Conservation (phyloP, 1,140 invertebrate genomes). For the Wiebesia pumilae region DNA sequence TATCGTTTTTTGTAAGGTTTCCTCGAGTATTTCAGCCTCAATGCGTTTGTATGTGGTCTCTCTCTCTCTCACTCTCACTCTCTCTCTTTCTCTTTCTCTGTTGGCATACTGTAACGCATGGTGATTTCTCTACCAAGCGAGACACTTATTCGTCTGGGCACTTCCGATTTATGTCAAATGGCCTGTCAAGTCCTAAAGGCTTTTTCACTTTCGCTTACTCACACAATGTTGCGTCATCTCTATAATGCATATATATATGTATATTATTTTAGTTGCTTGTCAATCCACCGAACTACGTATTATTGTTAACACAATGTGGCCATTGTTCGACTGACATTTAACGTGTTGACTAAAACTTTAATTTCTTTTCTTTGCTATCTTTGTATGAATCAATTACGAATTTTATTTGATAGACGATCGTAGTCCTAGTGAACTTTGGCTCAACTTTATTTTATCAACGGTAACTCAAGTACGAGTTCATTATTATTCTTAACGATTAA, state of each 20-base stretch:
- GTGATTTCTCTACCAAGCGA: slow-evolving; percentile 20
- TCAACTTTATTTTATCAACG: not conserved
- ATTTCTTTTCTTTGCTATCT: not conserved
- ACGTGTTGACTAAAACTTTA: slow-evolving; percentile 12
- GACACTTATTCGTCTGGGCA: slow-evolving; percentile 30
- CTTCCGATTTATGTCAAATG: slow-evolving; percentile 50
- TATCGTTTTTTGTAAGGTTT: not conserved
- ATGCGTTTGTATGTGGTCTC: not conserved
- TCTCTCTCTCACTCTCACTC: not conserved
- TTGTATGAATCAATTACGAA: not conserved
- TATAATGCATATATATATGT: slow-evolving; percentile 1
- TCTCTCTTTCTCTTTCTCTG: slow-evolving; percentile 9
- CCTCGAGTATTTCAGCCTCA: not conserved
- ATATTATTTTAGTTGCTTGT: not conserved
- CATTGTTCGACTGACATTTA: not conserved
- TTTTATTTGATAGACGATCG: not conserved
- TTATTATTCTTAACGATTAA: no score
- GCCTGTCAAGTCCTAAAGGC: slow-evolving; percentile 32
- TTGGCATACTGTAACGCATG: slow-evolving; percentile 18
- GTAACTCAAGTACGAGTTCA: not conserved
- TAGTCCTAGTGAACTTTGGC: not conserved
- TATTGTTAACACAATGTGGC: slow-evolving; percentile 23
- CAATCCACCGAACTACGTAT: slow-evolving; percentile 3
- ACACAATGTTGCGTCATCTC: not conserved
- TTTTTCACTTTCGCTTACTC: not conserved